These are phyloP conservation scores for Andinoacara biseriatus DNA, from an alignment of 2,113 vertebrate species.

Conservation along the genomic window DNA sequence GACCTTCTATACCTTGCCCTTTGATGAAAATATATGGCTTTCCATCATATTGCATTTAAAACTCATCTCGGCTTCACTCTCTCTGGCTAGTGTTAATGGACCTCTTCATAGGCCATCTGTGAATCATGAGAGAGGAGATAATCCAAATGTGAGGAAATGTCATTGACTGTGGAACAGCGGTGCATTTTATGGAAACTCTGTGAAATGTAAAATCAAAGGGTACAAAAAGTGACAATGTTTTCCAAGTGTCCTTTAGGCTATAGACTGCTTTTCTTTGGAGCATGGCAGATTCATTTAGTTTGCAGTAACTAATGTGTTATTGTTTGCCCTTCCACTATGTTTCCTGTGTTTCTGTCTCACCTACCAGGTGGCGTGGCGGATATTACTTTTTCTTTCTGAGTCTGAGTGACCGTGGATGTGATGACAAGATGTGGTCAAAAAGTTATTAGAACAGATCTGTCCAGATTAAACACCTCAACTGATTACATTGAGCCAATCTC, in stretches of 20 bases:
- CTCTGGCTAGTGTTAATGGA: constrained; percentile 60
- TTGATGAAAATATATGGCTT: constrained; percentile 46
- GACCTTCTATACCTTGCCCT: constrained; percentile 61
- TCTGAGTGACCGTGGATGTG: background rate
- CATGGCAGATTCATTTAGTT: background rate
- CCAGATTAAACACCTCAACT: background rate
- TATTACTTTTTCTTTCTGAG: background rate
- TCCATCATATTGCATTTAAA: constrained; percentile 62
- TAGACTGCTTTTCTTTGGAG: background rate
- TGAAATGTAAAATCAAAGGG: constrained; percentile 24
- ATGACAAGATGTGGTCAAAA: background rate
- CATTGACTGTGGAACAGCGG: constrained; percentile 31
- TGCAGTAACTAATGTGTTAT: background rate
- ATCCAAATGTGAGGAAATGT: constrained; percentile 54
- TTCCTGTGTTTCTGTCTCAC: background rate
- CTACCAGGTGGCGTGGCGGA: background rate
- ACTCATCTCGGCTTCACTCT: constrained; percentile 42
- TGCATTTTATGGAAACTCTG: constrained; percentile 24
- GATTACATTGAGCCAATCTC: background rate
- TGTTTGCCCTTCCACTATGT: background rate
- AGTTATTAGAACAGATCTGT: background rate
- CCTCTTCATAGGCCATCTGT: constrained; percentile 65
- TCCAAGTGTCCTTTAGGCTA: constrained; percentile 10
- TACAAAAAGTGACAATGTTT: constrained; percentile 19
- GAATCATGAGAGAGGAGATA: constrained; percentile 31